Evolutionary conservation across 2,113 vertebrate genomes (phyloP).

Genomic region (Pelecanoides urinatrix): DNA sequence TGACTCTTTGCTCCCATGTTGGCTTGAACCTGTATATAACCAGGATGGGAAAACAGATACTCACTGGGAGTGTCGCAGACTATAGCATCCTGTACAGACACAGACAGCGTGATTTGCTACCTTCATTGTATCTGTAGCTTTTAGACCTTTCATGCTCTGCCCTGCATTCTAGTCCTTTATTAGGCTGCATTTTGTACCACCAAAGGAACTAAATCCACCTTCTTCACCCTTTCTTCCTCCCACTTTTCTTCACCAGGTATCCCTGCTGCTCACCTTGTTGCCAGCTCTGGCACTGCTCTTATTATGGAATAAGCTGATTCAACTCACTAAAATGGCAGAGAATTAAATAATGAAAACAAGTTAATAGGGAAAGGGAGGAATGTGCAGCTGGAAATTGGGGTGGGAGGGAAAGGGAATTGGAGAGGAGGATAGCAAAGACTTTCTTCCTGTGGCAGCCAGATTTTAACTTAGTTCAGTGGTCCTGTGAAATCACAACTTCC

Average conservation of each 20-base stretch:
- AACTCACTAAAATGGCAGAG: background rate
- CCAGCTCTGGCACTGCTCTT: background rate
- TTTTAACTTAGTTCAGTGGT: background rate
- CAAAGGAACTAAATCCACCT: background rate
- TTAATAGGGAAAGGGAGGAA: background rate
- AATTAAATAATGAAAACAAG: background rate
- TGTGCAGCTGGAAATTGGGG: background rate
- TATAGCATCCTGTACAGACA: background rate
- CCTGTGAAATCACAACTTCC: background rate
- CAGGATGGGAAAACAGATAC: background rate
- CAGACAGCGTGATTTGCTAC: background rate
- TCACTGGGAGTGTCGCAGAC: background rate
- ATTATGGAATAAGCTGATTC: background rate
- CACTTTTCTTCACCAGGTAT: background rate
- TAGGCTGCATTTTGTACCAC: background rate
- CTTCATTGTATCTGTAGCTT: background rate
- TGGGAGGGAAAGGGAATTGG: background rate
- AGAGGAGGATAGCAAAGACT: background rate
- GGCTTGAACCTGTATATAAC: background rate
- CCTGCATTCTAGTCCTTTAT: background rate
- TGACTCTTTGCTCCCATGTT: background rate
- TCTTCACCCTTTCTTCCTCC: background rate
- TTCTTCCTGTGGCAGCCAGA: background rate
- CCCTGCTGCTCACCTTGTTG: background rate
- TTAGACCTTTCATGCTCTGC: accelerated